Evolutionary conservation across 2,888 invertebrate species (phyloP), one percentile per base, ranked within the genome.

Genomic region (Lochmaea capreae): DNA sequence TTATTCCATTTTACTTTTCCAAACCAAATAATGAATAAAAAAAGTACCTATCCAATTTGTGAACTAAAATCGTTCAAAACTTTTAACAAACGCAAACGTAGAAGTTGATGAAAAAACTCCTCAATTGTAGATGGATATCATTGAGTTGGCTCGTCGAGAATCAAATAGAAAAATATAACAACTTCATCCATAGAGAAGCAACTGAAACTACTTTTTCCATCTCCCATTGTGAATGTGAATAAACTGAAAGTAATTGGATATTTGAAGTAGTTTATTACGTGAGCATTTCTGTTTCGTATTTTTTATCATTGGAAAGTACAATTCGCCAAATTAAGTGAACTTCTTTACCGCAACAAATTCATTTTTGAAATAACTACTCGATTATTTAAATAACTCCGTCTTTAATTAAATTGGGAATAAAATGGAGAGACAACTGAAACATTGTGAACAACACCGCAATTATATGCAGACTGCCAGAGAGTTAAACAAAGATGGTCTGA

Each of bases 211-310:
- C 66, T 46, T 43, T 62, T 49, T 61, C 42, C 49, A 22, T 62
- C 39, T 75, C 39, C 65, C 63, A 71, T 68, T 68, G 71, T 65
- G 66, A 66, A 72, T 71, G 69, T 72, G 75, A 72, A 69, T 75
- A 69, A 65, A 71, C 67, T 59, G 75, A 73, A 75, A 67, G 73
- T 75, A 77, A 77, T 75, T 77, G 77, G 70, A 73, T 74, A 77
- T 77, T 69, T 73, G 71, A 66, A 75, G 75, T 72, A 73, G 65
- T 73, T 73, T 73, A 75, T 75, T 74, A 72, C 70, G 70, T 70
- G 72, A 66, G 65, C 72, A 71, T 65, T 62, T 75, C 69, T 72
- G 57, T 57, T 39, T 65, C 59, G 52, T 22, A 2, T 22, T 54
- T 39, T 63, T 63, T 11, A 18, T 22, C 14, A 49, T 11, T 52